A percentile compares a stretch with the other conserved stretches of the same genome.
Evolutionary conservation across 1,140 invertebrate genomes (phyloP).

Genomic region (Caenorhabditis briggsae): DNA sequence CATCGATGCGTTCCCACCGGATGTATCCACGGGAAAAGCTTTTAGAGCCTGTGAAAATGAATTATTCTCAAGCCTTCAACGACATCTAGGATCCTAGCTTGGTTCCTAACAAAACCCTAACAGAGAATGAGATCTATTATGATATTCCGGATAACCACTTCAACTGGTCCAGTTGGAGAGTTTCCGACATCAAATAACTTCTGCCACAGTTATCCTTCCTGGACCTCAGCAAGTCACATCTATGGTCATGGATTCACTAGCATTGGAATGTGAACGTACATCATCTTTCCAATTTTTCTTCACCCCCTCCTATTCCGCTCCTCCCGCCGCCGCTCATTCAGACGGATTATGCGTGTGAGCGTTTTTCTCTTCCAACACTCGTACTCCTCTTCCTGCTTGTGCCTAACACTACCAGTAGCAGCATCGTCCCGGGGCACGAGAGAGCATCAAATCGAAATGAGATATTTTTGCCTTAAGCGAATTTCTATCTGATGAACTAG

Average conservation of each 20-base stretch:
- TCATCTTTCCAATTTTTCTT: neutral
- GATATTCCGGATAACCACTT: no score
- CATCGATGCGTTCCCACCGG: constrained; percentile 15
- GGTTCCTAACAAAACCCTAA: no score
- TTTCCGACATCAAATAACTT: no score
- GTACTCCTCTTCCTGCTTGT: constrained; percentile 15
- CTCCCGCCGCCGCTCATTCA: neutral
- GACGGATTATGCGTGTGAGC: constrained; percentile 33
- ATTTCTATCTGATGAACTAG: neutral
- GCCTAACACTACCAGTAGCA: constrained; percentile 45
- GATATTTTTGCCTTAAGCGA: constrained; percentile 48
- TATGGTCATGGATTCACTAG: neutral
- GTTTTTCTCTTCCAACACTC: constrained; percentile 34
- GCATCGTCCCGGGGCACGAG: neutral
- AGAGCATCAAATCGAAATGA: constrained; percentile 43
- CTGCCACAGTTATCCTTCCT: no score
- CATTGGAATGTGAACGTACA: neutral
- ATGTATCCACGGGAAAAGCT: constrained; percentile 17
- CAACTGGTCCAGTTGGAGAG: no score
- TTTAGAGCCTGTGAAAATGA: neutral
- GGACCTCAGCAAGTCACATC: no score
- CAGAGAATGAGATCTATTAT: no score
- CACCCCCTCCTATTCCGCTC: neutral
- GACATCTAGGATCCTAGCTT: no score
- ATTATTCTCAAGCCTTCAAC: neutral